A percentile compares a stretch with the other conserved stretches of the same genome.
These are phyloP conservation scores for Agrochola macilenta DNA, from an alignment of 2,888 invertebrate genomes.

Conservation along the genomic window DNA sequence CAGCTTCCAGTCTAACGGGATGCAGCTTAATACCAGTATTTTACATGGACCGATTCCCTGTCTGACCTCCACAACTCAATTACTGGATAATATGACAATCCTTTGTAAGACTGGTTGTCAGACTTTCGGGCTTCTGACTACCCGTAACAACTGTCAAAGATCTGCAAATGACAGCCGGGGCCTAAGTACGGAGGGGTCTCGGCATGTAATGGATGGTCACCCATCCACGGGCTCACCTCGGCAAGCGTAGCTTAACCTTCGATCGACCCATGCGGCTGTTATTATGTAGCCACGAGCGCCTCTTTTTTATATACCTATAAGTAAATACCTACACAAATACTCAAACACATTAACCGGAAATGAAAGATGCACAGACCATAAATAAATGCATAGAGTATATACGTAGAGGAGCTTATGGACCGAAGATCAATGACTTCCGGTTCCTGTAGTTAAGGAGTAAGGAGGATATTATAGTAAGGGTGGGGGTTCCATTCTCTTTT, in stretches of 20 bases:
- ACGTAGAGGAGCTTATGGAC: slow-evolving; percentile 69
- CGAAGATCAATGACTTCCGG: slow-evolving; percentile 76
- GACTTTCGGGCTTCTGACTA: background rate
- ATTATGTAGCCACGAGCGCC: background rate
- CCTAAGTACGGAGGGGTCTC: no score
- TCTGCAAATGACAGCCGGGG: no score
- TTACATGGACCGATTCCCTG: background rate
- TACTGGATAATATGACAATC: background rate
- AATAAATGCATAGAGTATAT: slow-evolving; percentile 51
- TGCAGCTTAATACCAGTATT: background rate
- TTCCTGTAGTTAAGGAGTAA: slow-evolving; percentile 50
- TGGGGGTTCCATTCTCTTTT: slow-evolving; percentile 56
- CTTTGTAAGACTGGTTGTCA: background rate
- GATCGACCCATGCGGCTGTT: background rate
- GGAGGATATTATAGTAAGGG: slow-evolving; percentile 57
- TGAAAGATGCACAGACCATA: slow-evolving; percentile 56
- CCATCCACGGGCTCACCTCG: background rate
- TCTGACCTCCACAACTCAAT: background rate
- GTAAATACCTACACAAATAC: background rate
- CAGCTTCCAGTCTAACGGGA: background rate
- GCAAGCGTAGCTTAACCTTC: background rate
- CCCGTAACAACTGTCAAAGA: background rate
- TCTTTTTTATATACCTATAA: background rate
- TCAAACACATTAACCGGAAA: slow-evolving; percentile 57
- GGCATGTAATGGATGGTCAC: background rate